These are phyloP conservation scores for Poeciliopsis presidionis DNA, from an alignment of 2,797 vertebrate species.

Conservation along the genomic window DNA sequence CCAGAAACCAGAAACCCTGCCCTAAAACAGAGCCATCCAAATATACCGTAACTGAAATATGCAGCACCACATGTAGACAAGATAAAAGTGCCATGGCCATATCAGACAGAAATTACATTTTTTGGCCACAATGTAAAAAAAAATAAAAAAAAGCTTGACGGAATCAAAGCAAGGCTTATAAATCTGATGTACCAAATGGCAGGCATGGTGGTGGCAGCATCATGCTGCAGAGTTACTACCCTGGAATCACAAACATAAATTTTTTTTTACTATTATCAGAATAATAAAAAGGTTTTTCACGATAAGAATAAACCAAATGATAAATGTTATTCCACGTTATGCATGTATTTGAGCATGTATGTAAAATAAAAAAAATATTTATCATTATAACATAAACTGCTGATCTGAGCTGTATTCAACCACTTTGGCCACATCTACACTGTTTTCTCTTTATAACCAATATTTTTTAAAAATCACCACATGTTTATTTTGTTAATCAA, in stretches of 20 bases:
- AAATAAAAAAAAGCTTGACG: too few species aligned
- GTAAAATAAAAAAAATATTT: background rate
- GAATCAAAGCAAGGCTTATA: too few species aligned
- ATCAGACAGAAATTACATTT: background rate
- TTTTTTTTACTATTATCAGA: background rate
- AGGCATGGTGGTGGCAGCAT: too few species aligned
- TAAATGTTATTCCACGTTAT: background rate
- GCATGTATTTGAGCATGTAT: background rate
- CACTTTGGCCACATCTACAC: background rate
- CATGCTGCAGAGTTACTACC: too few species aligned
- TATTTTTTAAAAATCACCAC: background rate
- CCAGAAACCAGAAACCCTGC: background rate
- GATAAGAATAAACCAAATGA: too few species aligned
- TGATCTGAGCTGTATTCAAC: background rate
- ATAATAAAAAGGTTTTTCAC: background rate
- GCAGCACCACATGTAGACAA: background rate
- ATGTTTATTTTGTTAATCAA: background rate
- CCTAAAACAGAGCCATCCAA: background rate
- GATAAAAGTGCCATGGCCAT: background rate
- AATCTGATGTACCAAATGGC: too few species aligned
- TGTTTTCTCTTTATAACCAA: background rate
- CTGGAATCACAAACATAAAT: background rate
- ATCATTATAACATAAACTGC: too few species aligned
- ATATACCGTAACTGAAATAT: background rate
- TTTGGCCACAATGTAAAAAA: too few species aligned